Evolutionary conservation across 2,888 invertebrate species (phyloP), one percentile per base, ranked within the genome.

Genomic region (Eurytoma californica): DNA sequence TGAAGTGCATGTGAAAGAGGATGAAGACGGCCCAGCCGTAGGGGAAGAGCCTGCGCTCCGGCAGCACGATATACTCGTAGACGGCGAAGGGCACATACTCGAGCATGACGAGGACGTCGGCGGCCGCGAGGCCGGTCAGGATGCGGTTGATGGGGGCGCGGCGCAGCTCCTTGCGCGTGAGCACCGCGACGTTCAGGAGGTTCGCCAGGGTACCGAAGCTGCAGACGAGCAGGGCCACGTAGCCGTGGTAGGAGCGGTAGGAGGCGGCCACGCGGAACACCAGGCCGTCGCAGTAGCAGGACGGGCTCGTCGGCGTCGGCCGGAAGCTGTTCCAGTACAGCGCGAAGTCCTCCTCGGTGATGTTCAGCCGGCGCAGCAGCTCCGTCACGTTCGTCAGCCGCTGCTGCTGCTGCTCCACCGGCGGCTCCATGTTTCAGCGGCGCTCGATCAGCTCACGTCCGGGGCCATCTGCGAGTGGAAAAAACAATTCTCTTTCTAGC

Each of bases 101-200:
- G 88, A 97, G 90, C 94, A 98, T 97, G 47, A 97, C 95, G 83
- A 97, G 93, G 90, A 97, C 94, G 89, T 98, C 97, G 1, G 97
- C 95, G 0, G 96, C 95, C 0, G 97, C 97, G 72, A 97, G 90
- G 89, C 95, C 94, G 82, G 96, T 96, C 67, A 97, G 92, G 73
- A 97, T 95, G 60, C 95, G 92, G 90, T 97, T 97, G 84, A 97
- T 97, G 1, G 97, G 96, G 0, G 97, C 95, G 75, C 93, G 92
- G 18, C 94, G 93, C 92, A 97, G 93, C 87, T 96, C 95, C 80
- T 95, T 94, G 70, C 96, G 92, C 14, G 97, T 96, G 82, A 98
- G 91, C 0, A 97, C 97, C 3, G 96, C 94, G 79, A 97, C 95
- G 90, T 97, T 98, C 84, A 97, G 91, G 13, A 95, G 92, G 87